Base-by-base conservation (phyloP, 2,888 invertebrate genomes). In the Crematogaster levior region DNA sequence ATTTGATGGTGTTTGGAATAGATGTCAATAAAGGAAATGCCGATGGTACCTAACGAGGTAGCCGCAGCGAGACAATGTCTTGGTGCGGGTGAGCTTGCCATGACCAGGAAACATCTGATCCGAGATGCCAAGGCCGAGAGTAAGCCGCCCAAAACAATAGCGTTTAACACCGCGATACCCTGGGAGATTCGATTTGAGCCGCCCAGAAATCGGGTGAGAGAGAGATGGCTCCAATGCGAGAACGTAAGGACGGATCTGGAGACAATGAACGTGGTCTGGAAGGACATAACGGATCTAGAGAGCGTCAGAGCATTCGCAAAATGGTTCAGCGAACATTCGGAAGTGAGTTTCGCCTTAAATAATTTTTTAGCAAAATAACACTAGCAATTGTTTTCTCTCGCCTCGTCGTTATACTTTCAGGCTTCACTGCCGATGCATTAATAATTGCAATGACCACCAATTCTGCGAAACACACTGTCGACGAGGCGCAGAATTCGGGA, bases 251-350 rank as follows among this genome's bases (percentile, higher is more conserved):
- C 95, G 70, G 96, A 96, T 61, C 92, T 97, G 24, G 95, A 95
- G 80, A 94, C 95, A 0, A 96, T 97, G 96, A 94, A 96, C 0
- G 95, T 95, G 63, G 96, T 97, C 1, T 97, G 96, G 96, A 95
- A 95, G 18, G 96, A 95, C n/a, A 96, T 97, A 60, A 95, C 95
- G 27, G 95, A 96, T 92, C 94, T 97, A 9, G 88, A 91, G 18
- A 93, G 92, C 81, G 93, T 93, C 1, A 86, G 86, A 40, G 87
- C 92, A 34, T 94, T 94, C 82, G 65, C 89, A 0, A 82, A 91
- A 15, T 94, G 93, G 92, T 82, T 94, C 2, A 79, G 75, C 51
- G 58, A 84, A 1, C 90, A 91, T 85, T 88, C 92, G 1, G 56
- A 90, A 84, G 89, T 89, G 73, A 83, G 65, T 37, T n/a, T 6